These are phyloP conservation scores for Actenoides lindsayi DNA, from an alignment of 2,113 vertebrate genomes.

Conservation along the genomic window DNA sequence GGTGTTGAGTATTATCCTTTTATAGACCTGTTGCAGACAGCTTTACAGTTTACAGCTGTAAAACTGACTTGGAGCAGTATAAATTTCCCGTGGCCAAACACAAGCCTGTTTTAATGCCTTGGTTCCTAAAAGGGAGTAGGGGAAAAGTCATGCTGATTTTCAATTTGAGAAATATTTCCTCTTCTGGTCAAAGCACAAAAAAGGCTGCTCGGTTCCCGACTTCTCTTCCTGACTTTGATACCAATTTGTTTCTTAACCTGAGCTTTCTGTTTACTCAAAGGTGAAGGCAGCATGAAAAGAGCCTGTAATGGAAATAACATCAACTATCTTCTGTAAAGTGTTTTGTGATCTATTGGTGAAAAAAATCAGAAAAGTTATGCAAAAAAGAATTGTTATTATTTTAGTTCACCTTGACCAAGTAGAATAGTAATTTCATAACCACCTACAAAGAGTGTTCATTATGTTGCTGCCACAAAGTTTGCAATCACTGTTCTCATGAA, in stretches of 20 bases:
- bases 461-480: background rate
- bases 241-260: background rate
- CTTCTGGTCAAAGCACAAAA: background rate
- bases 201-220: background rate
- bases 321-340: background rate
- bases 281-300: background rate
- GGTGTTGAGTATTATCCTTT: background rate
- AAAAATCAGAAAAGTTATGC: background rate
- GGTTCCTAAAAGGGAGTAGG: background rate
- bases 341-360: background rate
- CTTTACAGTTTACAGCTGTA: background rate
- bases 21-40: background rate
- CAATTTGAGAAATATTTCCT: background rate
- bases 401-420: background rate
- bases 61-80: background rate
- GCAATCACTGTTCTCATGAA: background rate
- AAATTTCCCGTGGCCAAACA: background rate
- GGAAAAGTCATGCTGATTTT: conserved; percentile 11
- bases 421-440: accelerated
- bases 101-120: background rate
- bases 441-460: background rate
- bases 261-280: background rate
- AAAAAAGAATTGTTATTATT: background rate
- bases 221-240: background rate
- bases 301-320: background rate